Conservation (phyloP, 2,888 invertebrate genomes). For the Escarpia spicata region DNA sequence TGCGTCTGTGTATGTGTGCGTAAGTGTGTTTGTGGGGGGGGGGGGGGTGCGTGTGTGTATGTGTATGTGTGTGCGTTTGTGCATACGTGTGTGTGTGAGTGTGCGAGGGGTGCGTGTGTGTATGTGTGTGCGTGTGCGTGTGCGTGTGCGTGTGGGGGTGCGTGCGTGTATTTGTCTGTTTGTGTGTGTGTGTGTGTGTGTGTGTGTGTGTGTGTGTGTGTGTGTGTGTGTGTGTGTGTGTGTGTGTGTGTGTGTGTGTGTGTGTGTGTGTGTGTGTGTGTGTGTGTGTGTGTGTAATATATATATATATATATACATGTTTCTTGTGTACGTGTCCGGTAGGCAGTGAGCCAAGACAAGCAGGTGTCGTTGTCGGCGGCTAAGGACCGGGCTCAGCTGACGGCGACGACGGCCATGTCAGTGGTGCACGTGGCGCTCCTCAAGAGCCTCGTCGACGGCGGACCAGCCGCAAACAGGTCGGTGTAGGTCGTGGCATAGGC, state of each 20-base stretch:
- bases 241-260: slow-evolving; percentile 18
- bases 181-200: slow-evolving; percentile 23
- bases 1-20: no score
- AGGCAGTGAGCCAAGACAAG: neutral
- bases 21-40: no score
- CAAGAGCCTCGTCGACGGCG: slow-evolving; percentile 20
- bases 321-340: neutral
- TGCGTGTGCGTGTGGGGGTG: no score
- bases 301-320: neutral
- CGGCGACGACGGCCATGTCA: slow-evolving; percentile 28
- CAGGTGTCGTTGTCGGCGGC: slow-evolving; percentile 19
- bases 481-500: no score
- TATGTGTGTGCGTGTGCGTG: no score
- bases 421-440: slow-evolving; percentile 28
- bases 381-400: slow-evolving; percentile 26
- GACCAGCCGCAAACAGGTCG: neutral
- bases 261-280: neutral
- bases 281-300: neutral
- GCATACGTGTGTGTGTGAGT: no score
- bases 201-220: slow-evolving; percentile 22
- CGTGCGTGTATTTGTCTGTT: neutral
- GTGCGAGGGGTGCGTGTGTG: no score
- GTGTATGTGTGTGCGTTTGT: no score
- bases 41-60: no score
- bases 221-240: slow-evolving; percentile 20